Percentiles rank a stretch among this genome's conserved stretches.
Conservation (phyloP, 2,797 vertebrate species). For the Ataeniobius toweri region DNA sequence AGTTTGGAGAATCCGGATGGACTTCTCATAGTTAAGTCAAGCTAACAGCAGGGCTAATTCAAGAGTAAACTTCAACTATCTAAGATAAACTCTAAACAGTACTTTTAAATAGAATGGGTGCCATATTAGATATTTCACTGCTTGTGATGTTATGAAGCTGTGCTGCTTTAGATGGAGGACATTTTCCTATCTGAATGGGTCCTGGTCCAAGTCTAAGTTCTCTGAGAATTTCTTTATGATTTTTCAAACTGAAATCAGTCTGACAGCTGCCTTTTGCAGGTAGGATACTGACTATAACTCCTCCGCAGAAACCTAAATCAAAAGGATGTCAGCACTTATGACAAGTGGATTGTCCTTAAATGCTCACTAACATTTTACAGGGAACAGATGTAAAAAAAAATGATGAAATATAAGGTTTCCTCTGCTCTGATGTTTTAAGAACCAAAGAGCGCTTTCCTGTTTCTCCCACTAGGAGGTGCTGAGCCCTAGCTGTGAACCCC, state of each 20-base stretch:
- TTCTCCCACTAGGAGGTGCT: slow-evolving; percentile 63
- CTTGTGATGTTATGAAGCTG: not conserved
- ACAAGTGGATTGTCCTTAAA: not conserved
- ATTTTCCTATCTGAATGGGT: not conserved
- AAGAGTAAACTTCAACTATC: no score
- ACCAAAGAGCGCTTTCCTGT: slow-evolving; percentile 13
- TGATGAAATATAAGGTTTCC: not conserved
- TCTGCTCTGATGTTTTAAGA: not conserved
- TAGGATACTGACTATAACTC: not conserved
- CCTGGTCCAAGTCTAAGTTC: not conserved
- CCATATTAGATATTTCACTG: not conserved
- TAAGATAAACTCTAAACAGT: no score
- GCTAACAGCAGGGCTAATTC: not conserved
- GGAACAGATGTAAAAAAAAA: no score
- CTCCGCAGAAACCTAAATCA: no score
- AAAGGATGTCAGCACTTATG: not conserved
- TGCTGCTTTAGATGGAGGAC: not conserved
- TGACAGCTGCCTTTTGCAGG: no score
- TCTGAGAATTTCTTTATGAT: not conserved
- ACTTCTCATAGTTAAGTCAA: not conserved
- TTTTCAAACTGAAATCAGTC: not conserved
- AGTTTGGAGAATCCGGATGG: not conserved
- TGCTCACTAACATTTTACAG: not conserved
- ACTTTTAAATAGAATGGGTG: no score
- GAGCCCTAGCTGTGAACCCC: slow-evolving; percentile 14